A percentile compares a stretch with the other conserved stretches of the same genome.
phyloP scores from a whole-genome alignment of 2,888 invertebrate genomes.

The Coleophora flavipennella region DNA sequence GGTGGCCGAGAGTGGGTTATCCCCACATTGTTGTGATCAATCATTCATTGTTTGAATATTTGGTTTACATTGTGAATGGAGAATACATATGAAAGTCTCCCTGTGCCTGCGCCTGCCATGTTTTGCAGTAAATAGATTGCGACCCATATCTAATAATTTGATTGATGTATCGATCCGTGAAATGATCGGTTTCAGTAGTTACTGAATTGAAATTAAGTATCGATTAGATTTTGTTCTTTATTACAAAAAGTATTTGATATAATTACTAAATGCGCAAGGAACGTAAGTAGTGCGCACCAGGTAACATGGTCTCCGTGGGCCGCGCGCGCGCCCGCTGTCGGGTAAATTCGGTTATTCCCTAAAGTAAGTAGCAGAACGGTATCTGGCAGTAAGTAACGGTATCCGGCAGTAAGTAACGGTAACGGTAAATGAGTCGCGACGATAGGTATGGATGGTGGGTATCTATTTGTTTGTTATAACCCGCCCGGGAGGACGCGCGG shows the following conservation, averaged over 20 bases:
- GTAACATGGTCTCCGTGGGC: conserved; percentile 25
- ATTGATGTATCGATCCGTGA: no score
- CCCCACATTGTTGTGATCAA: no score
- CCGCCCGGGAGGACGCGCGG: neutral
- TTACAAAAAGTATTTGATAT: neutral
- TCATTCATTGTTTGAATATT: no score
- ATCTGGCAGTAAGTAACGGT: conserved; percentile 39
- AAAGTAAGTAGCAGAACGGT: conserved; percentile 10
- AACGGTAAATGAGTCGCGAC: conserved; percentile 26
- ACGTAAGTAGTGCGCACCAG: conserved; percentile 54
- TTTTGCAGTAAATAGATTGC: no score
- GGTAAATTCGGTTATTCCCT: neutral
- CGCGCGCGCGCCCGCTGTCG: conserved; percentile 10
- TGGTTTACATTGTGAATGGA: no score
- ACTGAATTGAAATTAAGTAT: no score
- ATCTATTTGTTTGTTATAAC: conserved; percentile 11
- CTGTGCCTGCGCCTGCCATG: no score
- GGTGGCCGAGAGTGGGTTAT: no score
- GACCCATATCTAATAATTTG: no score
- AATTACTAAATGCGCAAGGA: conserved; percentile 27
- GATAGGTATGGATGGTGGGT: conserved; percentile 9
- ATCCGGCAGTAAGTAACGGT: conserved; percentile 47
- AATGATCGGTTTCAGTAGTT: no score
- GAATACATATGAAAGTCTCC: no score
- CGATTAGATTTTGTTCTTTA: neutral